A percentile compares a stretch with the other conserved stretches of the same genome.
Conservation (phyloP, 2,113 vertebrate genomes). For the Ursus arctos region DNA sequence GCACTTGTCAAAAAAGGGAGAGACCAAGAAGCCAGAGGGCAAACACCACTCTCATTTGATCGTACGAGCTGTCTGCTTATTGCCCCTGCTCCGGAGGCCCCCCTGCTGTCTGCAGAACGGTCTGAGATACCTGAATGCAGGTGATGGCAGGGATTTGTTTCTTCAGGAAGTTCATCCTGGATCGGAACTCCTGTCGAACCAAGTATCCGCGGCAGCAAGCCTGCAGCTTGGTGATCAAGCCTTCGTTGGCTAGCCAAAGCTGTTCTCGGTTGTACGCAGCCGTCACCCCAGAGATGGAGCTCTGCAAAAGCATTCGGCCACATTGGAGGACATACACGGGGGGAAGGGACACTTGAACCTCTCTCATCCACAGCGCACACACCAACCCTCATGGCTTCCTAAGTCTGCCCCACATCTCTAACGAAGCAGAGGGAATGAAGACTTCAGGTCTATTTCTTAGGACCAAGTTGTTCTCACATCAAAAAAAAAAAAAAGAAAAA, state of each 20-base stretch:
- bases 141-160: slow-evolving; percentile 95
- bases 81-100: not conserved
- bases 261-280: slow-evolving; percentile 98
- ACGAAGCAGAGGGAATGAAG: not conserved
- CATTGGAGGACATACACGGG: not conserved
- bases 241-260: slow-evolving; percentile 97
- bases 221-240: slow-evolving; percentile 94
- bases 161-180: slow-evolving; percentile 93
- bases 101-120: fast-evolving
- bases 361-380: not conserved
- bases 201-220: slow-evolving; percentile 96
- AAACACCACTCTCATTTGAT: not conserved
- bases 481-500: not conserved
- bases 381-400: not conserved
- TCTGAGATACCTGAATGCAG: slow-evolving; percentile 93
- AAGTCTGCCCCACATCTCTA: not conserved
- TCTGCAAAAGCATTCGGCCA: slow-evolving; percentile 74
- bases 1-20: not conserved
- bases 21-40: not conserved
- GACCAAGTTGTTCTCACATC: not conserved
- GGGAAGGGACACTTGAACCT: not conserved
- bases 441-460: not conserved
- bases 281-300: slow-evolving; percentile 96
- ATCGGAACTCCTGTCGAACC: slow-evolving; percentile 91
- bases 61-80: not conserved